Evolutionary conservation across 2,888 invertebrate species (phyloP).

Genomic region (Empis livida): DNA sequence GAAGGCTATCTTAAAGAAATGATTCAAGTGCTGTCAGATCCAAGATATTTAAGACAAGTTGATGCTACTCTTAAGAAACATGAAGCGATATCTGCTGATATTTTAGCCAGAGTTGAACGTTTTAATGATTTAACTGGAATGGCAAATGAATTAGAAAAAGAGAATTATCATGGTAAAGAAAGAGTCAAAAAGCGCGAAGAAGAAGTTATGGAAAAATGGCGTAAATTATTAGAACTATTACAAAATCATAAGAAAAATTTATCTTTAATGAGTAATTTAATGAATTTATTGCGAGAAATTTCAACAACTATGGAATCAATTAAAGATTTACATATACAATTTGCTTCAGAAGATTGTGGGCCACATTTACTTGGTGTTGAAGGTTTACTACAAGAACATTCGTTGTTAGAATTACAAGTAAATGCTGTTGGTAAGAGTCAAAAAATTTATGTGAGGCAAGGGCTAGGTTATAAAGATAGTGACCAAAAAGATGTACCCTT

Average conservation of each 20-base stretch:
- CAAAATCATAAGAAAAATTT: slow-evolving; percentile 71
- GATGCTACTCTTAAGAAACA: slow-evolving; percentile 98
- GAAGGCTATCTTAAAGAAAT: slow-evolving; percentile 96
- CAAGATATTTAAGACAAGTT: slow-evolving; percentile 81
- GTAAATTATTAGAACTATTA: slow-evolving; percentile 66
- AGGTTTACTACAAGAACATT: slow-evolving; percentile 87
- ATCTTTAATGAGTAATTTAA: slow-evolving; percentile 67
- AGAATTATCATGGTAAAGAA: slow-evolving; percentile 84
- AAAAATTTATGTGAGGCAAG: slow-evolving; percentile 59
- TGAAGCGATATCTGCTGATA: slow-evolving; percentile 95
- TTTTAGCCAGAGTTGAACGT: slow-evolving; percentile 82
- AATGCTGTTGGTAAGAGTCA: slow-evolving; percentile 79
- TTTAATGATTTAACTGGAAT: slow-evolving; percentile 88
- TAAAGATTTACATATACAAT: slow-evolving; percentile 62
- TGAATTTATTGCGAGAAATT: slow-evolving; percentile 81
- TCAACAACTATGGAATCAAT: slow-evolving; percentile 78
- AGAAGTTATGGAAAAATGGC: slow-evolving; percentile 78
- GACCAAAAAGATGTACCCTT: slow-evolving; percentile 43
- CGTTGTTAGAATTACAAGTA: slow-evolving; percentile 81
- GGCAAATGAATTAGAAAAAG: slow-evolving; percentile 81
- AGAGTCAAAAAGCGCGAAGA: slow-evolving; percentile 48
- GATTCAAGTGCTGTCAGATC: slow-evolving; percentile 88
- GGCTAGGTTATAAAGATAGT: slow-evolving; percentile 42
- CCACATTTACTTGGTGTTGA: slow-evolving; percentile 91
- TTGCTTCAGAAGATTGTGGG: slow-evolving; percentile 71